phyloP scores from a whole-genome alignment of 2,888 invertebrate species.

The Stramonita haemastoma region DNA sequence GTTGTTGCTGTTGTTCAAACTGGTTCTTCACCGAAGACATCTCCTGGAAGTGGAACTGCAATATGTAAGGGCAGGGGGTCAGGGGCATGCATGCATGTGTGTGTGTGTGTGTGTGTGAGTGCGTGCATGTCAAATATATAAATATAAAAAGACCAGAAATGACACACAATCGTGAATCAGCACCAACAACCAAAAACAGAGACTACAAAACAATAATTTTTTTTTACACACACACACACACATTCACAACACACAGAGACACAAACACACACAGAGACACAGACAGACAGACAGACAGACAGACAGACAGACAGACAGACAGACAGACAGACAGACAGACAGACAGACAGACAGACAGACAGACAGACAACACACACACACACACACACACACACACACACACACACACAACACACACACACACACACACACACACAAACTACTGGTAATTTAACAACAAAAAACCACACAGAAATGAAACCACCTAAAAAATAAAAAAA shows the following conservation, averaged over 20 bases:
- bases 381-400: too few relatives aligned
- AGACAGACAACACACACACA: too few relatives aligned
- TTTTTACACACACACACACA: neutral
- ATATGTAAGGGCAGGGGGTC: neutral
- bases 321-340: neutral
- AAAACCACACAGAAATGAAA: too few relatives aligned
- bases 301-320: neutral
- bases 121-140: neutral
- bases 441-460: too few relatives aligned
- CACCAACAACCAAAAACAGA: neutral
- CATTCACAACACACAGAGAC: neutral
- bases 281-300: slow-evolving; percentile 2
- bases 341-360: neutral
- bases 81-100: too few relatives aligned
- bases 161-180: neutral
- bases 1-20: too few relatives aligned
- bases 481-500: too few relatives aligned
- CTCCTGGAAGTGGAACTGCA: slow-evolving; percentile 60
- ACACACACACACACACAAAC: too few relatives aligned
- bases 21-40: slow-evolving; percentile 58
- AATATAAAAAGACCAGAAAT: neutral
- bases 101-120: too few relatives aligned
- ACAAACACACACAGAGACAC: neutral
- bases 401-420: too few relatives aligned
- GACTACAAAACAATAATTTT: neutral